A percentile compares a stretch with the other conserved stretches of the same genome.
Conservation (phyloP, 2,888 invertebrate species). For the Thalpophila matura region DNA sequence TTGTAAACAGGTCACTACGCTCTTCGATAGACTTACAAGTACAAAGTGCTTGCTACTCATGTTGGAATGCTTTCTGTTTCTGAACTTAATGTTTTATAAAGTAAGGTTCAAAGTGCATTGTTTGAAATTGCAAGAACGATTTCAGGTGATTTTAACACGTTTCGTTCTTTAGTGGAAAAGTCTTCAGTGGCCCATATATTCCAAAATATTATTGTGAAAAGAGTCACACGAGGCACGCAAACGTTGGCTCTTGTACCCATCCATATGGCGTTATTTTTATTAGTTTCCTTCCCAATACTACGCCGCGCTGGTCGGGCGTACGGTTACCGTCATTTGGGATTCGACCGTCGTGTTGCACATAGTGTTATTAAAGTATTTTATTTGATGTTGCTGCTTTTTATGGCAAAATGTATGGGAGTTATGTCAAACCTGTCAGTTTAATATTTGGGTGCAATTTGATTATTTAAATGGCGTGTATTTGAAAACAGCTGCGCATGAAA, state of each 20-base stretch:
- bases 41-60: constrained; percentile 36
- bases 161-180: not conserved
- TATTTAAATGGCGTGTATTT: not conserved
- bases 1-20: constrained; percentile 47
- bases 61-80: constrained; percentile 30
- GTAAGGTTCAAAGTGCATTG: constrained; percentile 27
- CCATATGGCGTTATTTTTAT: constrained; percentile 76
- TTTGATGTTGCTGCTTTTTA: constrained; percentile 44
- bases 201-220: constrained; percentile 50
- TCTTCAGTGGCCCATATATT: constrained; percentile 22
- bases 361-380: constrained; percentile 55
- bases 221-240: constrained; percentile 32
- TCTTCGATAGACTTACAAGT: constrained; percentile 47
- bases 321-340: constrained; percentile 54
- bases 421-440: constrained; percentile 6
- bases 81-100: constrained; percentile 10
- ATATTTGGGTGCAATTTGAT: not conserved
- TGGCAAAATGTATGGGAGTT: constrained; percentile 6
- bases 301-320: constrained; percentile 21
- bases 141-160: constrained; percentile 21
- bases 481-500: too few species aligned
- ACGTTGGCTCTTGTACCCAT: constrained; percentile 55
- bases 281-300: constrained; percentile 65
- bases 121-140: not conserved
- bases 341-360: constrained; percentile 51